Base-by-base conservation (phyloP, 2,113 vertebrate species). In the Ardeotis arabs region DNA sequence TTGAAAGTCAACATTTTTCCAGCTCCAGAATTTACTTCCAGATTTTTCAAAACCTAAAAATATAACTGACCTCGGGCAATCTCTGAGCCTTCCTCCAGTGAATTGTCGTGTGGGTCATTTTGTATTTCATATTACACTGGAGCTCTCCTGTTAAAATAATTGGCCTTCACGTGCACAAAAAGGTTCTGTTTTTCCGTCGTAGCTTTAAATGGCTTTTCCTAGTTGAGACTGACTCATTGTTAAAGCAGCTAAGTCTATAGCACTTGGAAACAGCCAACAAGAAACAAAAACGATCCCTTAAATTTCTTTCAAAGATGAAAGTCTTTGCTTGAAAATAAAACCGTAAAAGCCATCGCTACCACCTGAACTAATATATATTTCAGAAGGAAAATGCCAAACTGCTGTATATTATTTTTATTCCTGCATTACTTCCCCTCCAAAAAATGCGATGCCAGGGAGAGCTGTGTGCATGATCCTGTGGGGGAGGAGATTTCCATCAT, bases 151-250 rank as follows among this genome's bases (percentile, higher is more conserved):
- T 78, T 93, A 87, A 93, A 96, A 91, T 82, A 87, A 89, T 73
- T 91, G 24, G 49, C 45, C 69, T 89, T 92, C 86, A 89, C 1
- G 1, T 89, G 84, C 53, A 72, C 69, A 59, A 41, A 86, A 82
- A 96, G 2, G 50, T 58, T 88, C 63, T 89, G 58, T 1, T 95
- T 93, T 91, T 69, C 55, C n/a, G 87, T 70, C 7, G 1, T 41
- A 91, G 53, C 64, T 93, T 89, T 87, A 91, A 96, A 89, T 73
- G 86, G 31, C 45, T 87, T 92, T 92, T 93, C 73, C 67, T 87
- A 60, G 29, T 72, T n/a, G 66, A 92, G 56, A 47, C 49, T 85
- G 92, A 76, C 63, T 93, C 94, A 84, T 55, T 91, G 45, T 91
- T 91, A 87, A 81, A 94, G 87, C 70, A 90, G 59, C 91, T 86